phyloP scores from a whole-genome alignment of 2,888 invertebrate genomes.

The Eilema griseolum region DNA sequence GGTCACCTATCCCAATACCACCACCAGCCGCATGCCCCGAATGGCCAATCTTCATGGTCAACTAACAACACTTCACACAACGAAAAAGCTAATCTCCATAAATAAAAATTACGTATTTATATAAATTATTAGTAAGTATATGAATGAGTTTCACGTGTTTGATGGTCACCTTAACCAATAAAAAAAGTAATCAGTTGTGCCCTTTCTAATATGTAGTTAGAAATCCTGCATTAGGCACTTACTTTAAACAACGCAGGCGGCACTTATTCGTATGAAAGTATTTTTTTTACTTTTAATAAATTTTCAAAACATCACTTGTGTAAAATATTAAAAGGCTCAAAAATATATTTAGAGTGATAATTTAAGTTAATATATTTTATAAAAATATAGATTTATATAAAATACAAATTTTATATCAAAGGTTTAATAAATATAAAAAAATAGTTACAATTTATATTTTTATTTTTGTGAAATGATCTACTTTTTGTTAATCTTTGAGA shows the following conservation, averaged over 20 bases:
- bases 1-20: constrained; percentile 80
- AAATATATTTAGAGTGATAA: constrained; percentile 32
- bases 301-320: constrained; percentile 29
- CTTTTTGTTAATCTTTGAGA: constrained; percentile 58
- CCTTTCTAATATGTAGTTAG: not conserved
- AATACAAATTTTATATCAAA: constrained; percentile 16
- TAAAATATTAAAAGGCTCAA: constrained; percentile 46
- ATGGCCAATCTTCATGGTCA: constrained; percentile 84
- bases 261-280: constrained; percentile 31
- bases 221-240: not conserved
- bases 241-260: constrained; percentile 4
- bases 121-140: constrained; percentile 27
- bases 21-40: constrained; percentile 81
- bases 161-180: not conserved
- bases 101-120: constrained; percentile 19
- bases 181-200: not conserved
- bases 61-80: constrained; percentile 54
- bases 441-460: constrained; percentile 38
- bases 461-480: constrained; percentile 44
- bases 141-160: constrained; percentile 18
- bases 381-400: constrained; percentile 20
- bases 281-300: constrained; percentile 18
- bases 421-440: constrained; percentile 16
- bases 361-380: constrained; percentile 23
- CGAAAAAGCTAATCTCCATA: constrained; percentile 31